Evolutionary conservation across 1,140 invertebrate genomes (phyloP).

Genomic region (Anoplophora glabripennis): DNA sequence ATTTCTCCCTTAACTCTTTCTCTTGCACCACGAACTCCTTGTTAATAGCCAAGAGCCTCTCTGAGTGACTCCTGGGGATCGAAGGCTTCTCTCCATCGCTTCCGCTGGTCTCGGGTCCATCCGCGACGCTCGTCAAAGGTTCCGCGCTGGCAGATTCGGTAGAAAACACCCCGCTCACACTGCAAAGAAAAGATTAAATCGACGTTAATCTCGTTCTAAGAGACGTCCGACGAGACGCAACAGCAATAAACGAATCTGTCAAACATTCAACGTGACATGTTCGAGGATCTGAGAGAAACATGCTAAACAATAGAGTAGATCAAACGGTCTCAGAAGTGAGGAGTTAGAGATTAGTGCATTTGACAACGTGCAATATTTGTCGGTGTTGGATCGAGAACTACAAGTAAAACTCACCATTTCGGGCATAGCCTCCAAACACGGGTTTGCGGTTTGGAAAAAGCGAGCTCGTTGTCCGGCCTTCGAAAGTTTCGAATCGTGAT

Average conservation of each 20-base stretch:
- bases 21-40: constrained; percentile 73
- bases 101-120: constrained; percentile 42
- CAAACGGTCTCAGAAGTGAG: constrained; percentile 15
- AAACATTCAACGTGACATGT: neutral
- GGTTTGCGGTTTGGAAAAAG: constrained; percentile 24
- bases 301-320: neutral
- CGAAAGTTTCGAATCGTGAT: constrained; percentile 6
- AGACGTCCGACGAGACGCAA: no score
- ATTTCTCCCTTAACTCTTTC: constrained; percentile 77
- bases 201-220: neutral
- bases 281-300: neutral
- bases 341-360: neutral
- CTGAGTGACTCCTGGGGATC: constrained; percentile 63
- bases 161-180: constrained; percentile 42
- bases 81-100: constrained; percentile 50
- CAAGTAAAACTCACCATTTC: constrained; percentile 24
- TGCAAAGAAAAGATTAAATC: constrained; percentile 22
- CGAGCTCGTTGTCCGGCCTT: constrained; percentile 24
- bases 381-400: constrained; percentile 1
- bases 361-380: neutral
- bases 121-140: constrained; percentile 41
- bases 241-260: no score
- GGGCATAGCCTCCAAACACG: constrained; percentile 26
- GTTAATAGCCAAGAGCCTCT: constrained; percentile 62
- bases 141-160: constrained; percentile 47